Conservation (phyloP, 2,888 invertebrate species). For the Elysia crispata region DNA sequence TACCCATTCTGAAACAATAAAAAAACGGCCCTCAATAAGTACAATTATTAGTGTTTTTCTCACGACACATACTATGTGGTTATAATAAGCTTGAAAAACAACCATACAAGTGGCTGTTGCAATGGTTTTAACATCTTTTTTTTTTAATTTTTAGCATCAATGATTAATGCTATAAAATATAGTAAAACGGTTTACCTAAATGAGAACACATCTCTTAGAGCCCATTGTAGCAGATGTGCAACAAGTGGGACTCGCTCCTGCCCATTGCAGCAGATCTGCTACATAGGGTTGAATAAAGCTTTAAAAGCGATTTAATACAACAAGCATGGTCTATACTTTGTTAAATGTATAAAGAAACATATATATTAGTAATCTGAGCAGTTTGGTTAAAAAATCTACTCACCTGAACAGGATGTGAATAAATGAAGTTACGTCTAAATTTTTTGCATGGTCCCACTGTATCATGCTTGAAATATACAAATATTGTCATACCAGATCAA, state of each 20-base stretch:
- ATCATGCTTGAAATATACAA: too few relatives aligned
- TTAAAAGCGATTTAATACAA: not conserved
- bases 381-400: not conserved
- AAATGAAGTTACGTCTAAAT: not conserved
- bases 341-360: not conserved
- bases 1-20: too few relatives aligned
- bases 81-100: too few relatives aligned
- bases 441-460: not conserved
- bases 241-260: not conserved
- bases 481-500: too few relatives aligned
- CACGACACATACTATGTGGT: too few relatives aligned
- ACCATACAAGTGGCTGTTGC: too few relatives aligned
- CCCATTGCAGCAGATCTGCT: conserved; percentile 2
- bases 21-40: not conserved
- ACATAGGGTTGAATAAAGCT: not conserved
- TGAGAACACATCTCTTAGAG: not conserved
- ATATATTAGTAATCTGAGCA: not conserved
- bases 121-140: too few relatives aligned
- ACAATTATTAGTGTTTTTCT: too few relatives aligned
- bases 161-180: not conserved
- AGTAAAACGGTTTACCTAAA: not conserved
- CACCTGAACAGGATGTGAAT: not conserved
- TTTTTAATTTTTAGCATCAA: too few relatives aligned
- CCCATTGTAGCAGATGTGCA: conserved; percentile 10
- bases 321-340: not conserved